phyloP scores from a whole-genome alignment of 1,140 invertebrate genomes.

The Pristionchus pacificus region DNA sequence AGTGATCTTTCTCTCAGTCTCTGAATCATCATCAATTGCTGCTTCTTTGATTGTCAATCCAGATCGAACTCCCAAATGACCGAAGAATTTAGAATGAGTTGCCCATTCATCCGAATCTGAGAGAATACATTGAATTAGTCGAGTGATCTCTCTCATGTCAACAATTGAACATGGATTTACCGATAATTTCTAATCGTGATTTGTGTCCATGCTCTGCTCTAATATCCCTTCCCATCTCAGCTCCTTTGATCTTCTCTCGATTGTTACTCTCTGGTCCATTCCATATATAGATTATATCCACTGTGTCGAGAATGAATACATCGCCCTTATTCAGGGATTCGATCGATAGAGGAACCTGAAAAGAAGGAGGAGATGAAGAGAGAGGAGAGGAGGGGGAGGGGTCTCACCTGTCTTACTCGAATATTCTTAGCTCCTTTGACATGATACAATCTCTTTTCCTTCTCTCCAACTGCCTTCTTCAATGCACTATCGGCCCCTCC shows the following conservation, averaged over 20 bases:
- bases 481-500: not conserved
- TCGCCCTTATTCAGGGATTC: constrained; percentile 80
- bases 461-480: not conserved
- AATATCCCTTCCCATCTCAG: not conserved
- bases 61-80: constrained; percentile 43
- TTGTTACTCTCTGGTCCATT: constrained; percentile 52
- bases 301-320: constrained; percentile 77
- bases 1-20: constrained; percentile 34
- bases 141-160: too few relatives aligned
- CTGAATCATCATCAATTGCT: constrained; percentile 46
- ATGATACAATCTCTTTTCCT: constrained; percentile 72
- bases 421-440: constrained; percentile 80
- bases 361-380: too few relatives aligned
- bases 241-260: not conserved
- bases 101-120: constrained; percentile 34
- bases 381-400: too few relatives aligned
- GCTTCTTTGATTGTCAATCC: constrained; percentile 30
- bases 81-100: constrained; percentile 45
- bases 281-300: constrained; percentile 72
- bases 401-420: constrained; percentile 71
- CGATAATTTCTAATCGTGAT: not conserved
- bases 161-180: too few relatives aligned
- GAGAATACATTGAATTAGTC: too few relatives aligned
- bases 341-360: constrained; percentile 70
- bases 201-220: not conserved